These are phyloP conservation scores for Spongia lamella DNA, from an alignment of 37 sponge, comb jelly and placozoan genomes.

Conservation along the genomic window DNA sequence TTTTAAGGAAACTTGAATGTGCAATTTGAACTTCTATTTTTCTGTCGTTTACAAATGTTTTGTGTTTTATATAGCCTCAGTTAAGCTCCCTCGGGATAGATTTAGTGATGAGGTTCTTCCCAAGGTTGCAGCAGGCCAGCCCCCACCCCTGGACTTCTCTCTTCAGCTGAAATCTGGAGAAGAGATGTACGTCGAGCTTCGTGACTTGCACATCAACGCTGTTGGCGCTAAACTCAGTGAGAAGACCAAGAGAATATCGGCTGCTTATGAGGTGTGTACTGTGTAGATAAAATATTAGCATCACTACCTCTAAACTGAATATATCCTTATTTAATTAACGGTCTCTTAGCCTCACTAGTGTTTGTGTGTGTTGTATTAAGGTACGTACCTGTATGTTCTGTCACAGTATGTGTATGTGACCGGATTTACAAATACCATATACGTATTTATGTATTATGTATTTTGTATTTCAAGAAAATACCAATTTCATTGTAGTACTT, in stretches of 20 bases:
- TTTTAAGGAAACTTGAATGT: too few relatives aligned
- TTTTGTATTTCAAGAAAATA: too few relatives aligned
- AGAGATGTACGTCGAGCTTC: slow-evolving; percentile 65
- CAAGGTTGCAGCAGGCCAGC: slow-evolving; percentile 20
- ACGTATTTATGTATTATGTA: too few relatives aligned
- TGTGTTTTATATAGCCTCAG: slow-evolving; percentile 22
- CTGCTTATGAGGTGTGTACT: slow-evolving; percentile 55
- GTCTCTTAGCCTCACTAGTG: too few relatives aligned
- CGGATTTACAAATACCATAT: too few relatives aligned
- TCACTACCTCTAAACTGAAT: too few relatives aligned
- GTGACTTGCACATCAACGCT: slow-evolving; percentile 90
- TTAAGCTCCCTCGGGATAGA: slow-evolving; percentile 68
- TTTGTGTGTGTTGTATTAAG: too few relatives aligned
- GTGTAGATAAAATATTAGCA: not conserved
- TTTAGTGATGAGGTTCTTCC: slow-evolving; percentile 76
- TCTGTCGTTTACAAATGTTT: not conserved
- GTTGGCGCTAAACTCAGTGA: slow-evolving; percentile 79
- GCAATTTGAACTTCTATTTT: too few relatives aligned
- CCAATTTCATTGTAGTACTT: too few relatives aligned
- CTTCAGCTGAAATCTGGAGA: slow-evolving; percentile 73
- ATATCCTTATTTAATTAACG: too few relatives aligned
- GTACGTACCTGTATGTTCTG: too few relatives aligned
- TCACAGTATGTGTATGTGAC: too few relatives aligned
- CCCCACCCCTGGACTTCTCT: slow-evolving; percentile 33
- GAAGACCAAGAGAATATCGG: slow-evolving; percentile 82